Evolutionary conservation across 1,140 invertebrate genomes (phyloP).

Genomic region (Tetramorium parvispinum): DNA sequence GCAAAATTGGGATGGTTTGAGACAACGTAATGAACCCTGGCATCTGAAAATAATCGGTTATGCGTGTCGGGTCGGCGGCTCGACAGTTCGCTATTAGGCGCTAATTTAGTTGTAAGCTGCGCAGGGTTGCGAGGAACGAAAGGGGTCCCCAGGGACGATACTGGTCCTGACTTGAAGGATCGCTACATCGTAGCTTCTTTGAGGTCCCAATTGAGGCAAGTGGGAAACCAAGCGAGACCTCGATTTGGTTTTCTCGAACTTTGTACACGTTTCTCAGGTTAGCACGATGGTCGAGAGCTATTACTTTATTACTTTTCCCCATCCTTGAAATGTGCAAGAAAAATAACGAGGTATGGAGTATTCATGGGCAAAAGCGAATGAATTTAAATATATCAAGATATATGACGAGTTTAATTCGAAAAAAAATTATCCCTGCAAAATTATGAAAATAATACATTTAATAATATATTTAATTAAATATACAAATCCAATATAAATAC

Average conservation of each 20-base stretch:
- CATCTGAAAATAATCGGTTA: slow-evolving; percentile 57
- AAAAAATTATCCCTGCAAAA: slow-evolving; percentile 7
- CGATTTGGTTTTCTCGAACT: slow-evolving; percentile 48
- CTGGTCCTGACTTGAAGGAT: slow-evolving; percentile 60
- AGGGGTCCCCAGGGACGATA: slow-evolving; percentile 71
- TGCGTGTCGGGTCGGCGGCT: slow-evolving; percentile 11
- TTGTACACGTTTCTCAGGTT: slow-evolving; percentile 33
- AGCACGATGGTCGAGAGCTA: not conserved
- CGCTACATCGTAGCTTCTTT: slow-evolving; percentile 57
- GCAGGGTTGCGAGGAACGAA: slow-evolving; percentile 69
- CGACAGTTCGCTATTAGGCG: slow-evolving; percentile 72
- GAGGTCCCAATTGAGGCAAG: slow-evolving; percentile 64
- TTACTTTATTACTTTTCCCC: slow-evolving; percentile 24
- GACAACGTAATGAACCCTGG: slow-evolving; percentile 11
- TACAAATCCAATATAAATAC: not conserved
- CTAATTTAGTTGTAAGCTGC: slow-evolving; percentile 74
- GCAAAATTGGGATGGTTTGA: not conserved
- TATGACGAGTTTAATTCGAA: not conserved
- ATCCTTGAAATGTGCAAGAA: not conserved
- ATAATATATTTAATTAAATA: slow-evolving; percentile 8
- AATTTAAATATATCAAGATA: slow-evolving; percentile 6
- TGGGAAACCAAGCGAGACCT: slow-evolving; percentile 55
- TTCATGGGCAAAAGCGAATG: not conserved
- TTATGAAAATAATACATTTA: slow-evolving; percentile 1
- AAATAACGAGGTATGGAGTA: not conserved